These are phyloP conservation scores for Pseudomyrmex flavicornis DNA, from an alignment of 1,140 invertebrate species.

Conservation along the genomic window DNA sequence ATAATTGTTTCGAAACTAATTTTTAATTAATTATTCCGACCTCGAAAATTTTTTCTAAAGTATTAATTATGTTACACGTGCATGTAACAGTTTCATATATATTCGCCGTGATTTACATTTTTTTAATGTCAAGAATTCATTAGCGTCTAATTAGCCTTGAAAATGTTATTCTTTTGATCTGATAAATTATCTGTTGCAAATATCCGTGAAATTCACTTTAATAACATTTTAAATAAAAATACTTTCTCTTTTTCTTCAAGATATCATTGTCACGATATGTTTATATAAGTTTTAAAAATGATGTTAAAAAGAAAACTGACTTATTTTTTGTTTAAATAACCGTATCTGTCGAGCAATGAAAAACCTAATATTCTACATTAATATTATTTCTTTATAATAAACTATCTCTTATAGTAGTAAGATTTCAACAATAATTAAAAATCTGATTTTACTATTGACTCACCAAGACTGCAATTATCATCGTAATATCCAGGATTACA, in stretches of 20 bases:
- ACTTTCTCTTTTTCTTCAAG: background rate
- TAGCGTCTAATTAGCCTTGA: constrained; percentile 14
- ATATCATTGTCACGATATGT: background rate
- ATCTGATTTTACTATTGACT: constrained; percentile 54
- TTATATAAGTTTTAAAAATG: background rate
- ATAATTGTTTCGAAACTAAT: constrained; percentile 18
- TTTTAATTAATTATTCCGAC: constrained; percentile 32
- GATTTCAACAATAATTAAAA: background rate
- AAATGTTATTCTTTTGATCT: background rate
- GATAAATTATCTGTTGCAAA: constrained; percentile 15
- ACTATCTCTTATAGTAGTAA: too few species aligned
- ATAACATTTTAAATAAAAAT: background rate
- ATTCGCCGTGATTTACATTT: constrained; percentile 14
- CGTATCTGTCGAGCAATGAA: background rate
- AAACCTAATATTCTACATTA: background rate
- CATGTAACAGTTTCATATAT: background rate
- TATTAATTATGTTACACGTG: background rate
- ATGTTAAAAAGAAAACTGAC: background rate
- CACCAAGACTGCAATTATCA: constrained; percentile 75
- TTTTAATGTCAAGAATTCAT: constrained; percentile 32
- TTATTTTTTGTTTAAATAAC: background rate
- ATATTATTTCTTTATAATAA: too few species aligned
- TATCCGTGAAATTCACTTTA: constrained; percentile 7
- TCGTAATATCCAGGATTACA: constrained; percentile 85
- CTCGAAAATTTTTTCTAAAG: background rate